A percentile compares a stretch with the other conserved stretches of the same genome.
phyloP scores from a whole-genome alignment of 2,888 invertebrate genomes.

The Coelopa pilipes region DNA sequence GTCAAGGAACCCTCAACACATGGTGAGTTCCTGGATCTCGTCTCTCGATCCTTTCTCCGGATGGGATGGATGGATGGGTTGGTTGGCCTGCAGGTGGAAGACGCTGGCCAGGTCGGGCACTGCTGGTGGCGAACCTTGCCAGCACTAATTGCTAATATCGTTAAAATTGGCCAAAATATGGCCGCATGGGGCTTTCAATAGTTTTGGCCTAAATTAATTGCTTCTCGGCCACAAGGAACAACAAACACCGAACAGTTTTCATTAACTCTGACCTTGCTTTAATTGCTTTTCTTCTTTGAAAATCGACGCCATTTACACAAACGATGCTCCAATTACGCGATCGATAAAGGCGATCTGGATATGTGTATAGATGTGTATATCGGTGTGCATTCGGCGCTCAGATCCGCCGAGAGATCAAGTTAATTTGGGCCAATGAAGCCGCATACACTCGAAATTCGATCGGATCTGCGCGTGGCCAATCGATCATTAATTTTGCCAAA shows the following conservation, averaged over 20 bases:
- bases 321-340: conserved; percentile 1
- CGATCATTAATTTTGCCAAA: conserved; percentile 21
- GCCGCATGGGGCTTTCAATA: too few relatives aligned
- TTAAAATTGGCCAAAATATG: too few relatives aligned
- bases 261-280: conserved; percentile 15
- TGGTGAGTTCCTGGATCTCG: too few relatives aligned
- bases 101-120: too few relatives aligned
- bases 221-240: too few relatives aligned
- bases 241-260: not conserved
- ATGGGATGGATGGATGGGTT: too few relatives aligned
- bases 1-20: too few relatives aligned
- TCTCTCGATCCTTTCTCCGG: too few relatives aligned
- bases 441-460: not conserved
- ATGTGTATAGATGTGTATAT: not conserved
- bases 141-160: too few relatives aligned
- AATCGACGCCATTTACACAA: not conserved
- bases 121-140: too few relatives aligned
- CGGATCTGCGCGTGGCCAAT: conserved; percentile 21
- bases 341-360: not conserved
- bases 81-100: too few relatives aligned
- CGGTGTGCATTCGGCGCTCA: not conserved
- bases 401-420: not conserved
- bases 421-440: not conserved
- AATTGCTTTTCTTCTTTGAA: conserved; percentile 4
- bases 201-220: too few relatives aligned